Evolutionary conservation across 2,797 vertebrate species (phyloP).

Genomic region (Pogonophryne albipinna): DNA sequence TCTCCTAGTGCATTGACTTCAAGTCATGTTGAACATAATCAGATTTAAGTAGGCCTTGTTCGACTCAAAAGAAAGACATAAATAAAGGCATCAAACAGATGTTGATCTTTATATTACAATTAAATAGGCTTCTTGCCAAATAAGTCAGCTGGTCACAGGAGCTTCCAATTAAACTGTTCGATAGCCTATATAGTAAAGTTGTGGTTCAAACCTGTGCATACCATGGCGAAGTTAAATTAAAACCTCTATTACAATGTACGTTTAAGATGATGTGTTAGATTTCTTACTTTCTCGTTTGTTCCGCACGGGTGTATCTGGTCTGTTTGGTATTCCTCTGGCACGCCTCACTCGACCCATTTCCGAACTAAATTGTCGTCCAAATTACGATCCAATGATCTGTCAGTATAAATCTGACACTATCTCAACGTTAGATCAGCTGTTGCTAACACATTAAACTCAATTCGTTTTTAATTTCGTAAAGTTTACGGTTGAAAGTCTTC

Average conservation of each 20-base stretch:
- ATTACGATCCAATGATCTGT: neutral
- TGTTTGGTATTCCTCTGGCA: neutral
- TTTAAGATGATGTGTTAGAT: neutral
- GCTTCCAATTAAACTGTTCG: neutral
- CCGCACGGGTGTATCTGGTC: constrained; percentile 56
- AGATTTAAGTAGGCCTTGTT: neutral
- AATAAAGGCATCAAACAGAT: neutral
- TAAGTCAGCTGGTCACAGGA: neutral
- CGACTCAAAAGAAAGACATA: neutral
- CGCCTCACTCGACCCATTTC: constrained; percentile 45
- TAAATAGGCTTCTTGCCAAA: neutral
- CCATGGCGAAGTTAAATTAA: too few relatives aligned
- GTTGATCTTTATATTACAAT: neutral
- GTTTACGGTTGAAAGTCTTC: neutral
- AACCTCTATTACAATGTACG: neutral
- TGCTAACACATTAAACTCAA: neutral
- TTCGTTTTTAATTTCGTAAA: too few relatives aligned
- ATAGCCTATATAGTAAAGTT: neutral
- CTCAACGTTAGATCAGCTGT: too few relatives aligned
- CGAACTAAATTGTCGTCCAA: neutral
- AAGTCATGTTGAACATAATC: neutral
- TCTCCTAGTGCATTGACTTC: neutral
- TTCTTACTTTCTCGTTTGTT: constrained; percentile 57
- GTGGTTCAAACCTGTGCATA: neutral
- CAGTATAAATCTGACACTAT: neutral